Base-by-base conservation (phyloP, 64 coral and sea anemone species). In the Orbicella faveolata region DNA sequence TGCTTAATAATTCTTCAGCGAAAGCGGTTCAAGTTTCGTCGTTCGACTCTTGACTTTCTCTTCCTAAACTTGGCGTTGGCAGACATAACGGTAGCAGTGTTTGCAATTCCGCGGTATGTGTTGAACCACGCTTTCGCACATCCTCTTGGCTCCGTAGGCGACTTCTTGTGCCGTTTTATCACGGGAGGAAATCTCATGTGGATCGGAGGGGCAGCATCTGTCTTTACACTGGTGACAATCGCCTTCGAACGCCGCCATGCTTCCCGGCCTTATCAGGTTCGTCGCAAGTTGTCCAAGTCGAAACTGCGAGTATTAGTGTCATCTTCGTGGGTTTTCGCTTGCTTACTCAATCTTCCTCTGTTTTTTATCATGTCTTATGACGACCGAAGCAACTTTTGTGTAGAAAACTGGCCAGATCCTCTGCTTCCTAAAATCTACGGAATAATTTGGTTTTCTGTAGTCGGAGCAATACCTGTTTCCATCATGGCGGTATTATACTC, bases 301-400 rank as follows among this genome's bases (percentile, higher is more conserved):
- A 85, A 85, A 73, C n/a, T 85, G 10, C 82, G 36, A 70, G 65
- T 18, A 30, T 52, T 73, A 20, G 82, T 85, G 9, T 0, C 73
- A 55, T 52, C 26, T 37, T 85, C 82, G 44, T 85, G 82, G 82
- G 30, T 19, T 39, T 85, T 72, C 21, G 63, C 82, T n/a, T 16
- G 23, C 20, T 36, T 85, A 21, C 65, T 85, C 1, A 85, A 85
- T 73, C 65, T 85, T 15, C 82, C 82, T 9, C 21, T 85, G 25
- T 85, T 85, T 85, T 85, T 73, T 25, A 53, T 85, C 61, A 85
- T 85, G 82, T 85, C 82, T 26, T 85, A 72, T n/a, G 82, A 85
- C 23, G 23, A 52, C 44, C 14, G 23, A 85, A 85, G 36, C 23
- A 39, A 85, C 23, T 85, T 85, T 72, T 85, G 82, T 35, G 34